Percentiles rank a stretch among this genome's conserved stretches.
These are phyloP conservation scores for Atethmia centrago DNA, from an alignment of 2,888 invertebrate species.

Conservation along the genomic window DNA sequence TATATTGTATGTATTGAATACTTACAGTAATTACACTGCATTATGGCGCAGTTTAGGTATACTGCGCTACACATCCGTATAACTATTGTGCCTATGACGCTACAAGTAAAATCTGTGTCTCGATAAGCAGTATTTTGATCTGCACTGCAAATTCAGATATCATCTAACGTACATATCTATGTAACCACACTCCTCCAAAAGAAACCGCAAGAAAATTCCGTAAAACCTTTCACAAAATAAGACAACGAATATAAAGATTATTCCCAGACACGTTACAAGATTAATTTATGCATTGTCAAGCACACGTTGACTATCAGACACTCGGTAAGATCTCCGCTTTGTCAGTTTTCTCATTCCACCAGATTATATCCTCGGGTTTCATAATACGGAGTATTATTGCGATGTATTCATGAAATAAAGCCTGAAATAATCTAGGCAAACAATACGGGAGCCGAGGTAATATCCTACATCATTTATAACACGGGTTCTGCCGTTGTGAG, in stretches of 20 bases:
- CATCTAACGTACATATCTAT: background rate
- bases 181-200: background rate
- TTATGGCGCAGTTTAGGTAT: too few species aligned
- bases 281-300: conserved; percentile 60
- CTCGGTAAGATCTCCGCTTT: conserved; percentile 45
- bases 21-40: too few species aligned
- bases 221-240: conserved; percentile 27
- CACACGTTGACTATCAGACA: conserved; percentile 48
- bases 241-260: conserved; percentile 32
- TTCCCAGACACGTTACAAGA: conserved; percentile 36
- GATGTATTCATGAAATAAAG: conserved; percentile 61
- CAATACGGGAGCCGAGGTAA: conserved; percentile 63
- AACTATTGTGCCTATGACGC: too few species aligned
- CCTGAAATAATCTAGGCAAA: conserved; percentile 64
- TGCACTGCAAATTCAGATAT: background rate
- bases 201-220: background rate
- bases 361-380: conserved; percentile 59
- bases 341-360: conserved; percentile 63
- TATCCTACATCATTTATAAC: conserved; percentile 73
- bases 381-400: conserved; percentile 63
- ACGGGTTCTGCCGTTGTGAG: conserved; percentile 52
- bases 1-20: too few species aligned
- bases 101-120: background rate
- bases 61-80: too few species aligned
- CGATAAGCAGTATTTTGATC: background rate